Percentiles rank a stretch among this genome's conserved stretches.
Evolutionary conservation across 2,797 vertebrate species (phyloP).

Genomic region (Channallabes apus): DNA sequence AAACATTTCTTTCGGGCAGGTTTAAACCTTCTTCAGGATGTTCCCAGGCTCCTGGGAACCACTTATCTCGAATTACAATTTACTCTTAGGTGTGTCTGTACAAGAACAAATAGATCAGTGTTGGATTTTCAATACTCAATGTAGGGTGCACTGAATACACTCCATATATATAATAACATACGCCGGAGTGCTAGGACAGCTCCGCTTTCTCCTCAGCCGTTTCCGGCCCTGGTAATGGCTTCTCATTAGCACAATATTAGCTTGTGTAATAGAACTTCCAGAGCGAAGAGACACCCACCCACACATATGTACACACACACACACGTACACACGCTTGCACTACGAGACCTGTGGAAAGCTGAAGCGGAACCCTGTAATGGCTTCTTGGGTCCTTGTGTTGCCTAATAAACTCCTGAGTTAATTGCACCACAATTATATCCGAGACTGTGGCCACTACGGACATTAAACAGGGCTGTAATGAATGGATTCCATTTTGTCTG

Average conservation of each 20-base stretch:
- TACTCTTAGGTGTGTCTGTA: background rate
- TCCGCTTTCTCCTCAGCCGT: slow-evolving; percentile 19
- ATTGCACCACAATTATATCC: slow-evolving; percentile 14
- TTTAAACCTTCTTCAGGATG: background rate
- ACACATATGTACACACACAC: background rate
- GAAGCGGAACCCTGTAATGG: background rate
- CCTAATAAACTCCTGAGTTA: slow-evolving; percentile 6
- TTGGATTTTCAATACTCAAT: background rate
- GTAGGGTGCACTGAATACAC: background rate
- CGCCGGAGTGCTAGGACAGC: slow-evolving; percentile 19
- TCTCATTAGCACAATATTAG: slow-evolving; percentile 33
- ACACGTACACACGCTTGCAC: slow-evolving; percentile 11
- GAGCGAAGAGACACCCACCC: background rate
- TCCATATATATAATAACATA: slow-evolving; percentile 37
- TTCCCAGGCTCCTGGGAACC: no score
- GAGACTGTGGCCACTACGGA: background rate
- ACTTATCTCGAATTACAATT: background rate
- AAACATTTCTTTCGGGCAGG: no score
- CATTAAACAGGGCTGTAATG: background rate
- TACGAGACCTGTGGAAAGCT: background rate
- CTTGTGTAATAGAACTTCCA: slow-evolving; percentile 30
- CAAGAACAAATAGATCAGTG: background rate
- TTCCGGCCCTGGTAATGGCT: slow-evolving; percentile 30
- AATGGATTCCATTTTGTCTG: slow-evolving; percentile 9
- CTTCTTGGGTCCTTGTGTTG: slow-evolving; percentile 6